Conservation (phyloP, 2,888 invertebrate species). For the Protodeltote pygarga region DNA sequence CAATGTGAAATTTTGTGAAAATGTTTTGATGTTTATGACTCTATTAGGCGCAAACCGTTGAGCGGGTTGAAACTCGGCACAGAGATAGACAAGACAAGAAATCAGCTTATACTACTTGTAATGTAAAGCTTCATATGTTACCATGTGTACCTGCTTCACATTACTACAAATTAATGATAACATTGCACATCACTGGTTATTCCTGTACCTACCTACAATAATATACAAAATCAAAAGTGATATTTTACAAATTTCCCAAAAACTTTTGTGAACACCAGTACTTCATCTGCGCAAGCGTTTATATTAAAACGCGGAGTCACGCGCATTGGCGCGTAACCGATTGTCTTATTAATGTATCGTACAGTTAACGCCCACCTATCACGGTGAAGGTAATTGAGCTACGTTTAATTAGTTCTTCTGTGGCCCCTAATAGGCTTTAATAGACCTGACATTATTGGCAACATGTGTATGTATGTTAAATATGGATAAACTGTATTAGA, state of each 20-base stretch:
- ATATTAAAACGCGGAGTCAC: conserved; percentile 44
- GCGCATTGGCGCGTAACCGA: conserved; percentile 49
- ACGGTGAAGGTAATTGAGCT: conserved; percentile 45
- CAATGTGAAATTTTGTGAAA: too few species aligned
- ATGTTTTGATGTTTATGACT: too few species aligned
- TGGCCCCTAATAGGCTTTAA: conserved; percentile 30
- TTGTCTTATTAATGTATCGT: conserved; percentile 66
- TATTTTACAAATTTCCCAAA: not conserved
- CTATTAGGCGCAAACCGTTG: too few species aligned
- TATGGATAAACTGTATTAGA: too few species aligned
- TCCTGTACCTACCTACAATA: too few species aligned
- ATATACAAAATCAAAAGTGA: not conserved
- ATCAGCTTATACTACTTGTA: too few species aligned
- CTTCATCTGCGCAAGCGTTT: conserved; percentile 36
- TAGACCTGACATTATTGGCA: conserved; percentile 25
- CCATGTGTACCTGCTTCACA: too few species aligned
- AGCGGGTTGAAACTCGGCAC: too few species aligned
- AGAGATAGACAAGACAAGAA: too few species aligned
- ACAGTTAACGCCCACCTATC: conserved; percentile 67
- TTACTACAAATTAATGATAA: too few species aligned
- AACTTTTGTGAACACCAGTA: conserved; percentile 18
- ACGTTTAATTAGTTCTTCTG: conserved; percentile 52
- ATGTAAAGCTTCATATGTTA: too few species aligned
- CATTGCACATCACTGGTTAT: too few species aligned
- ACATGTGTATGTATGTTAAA: conserved; percentile 1